A percentile compares a stretch with the other conserved stretches of the same genome.
Evolutionary conservation across 2,113 vertebrate species (phyloP).

Genomic region (Xenopus tropicalis): UCB_Xtro_10.0 CM004447.2:18631001-18631500

Average conservation of each 20-base stretch:
- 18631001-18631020: too few species aligned
- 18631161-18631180: too few species aligned
- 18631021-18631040: too few species aligned
- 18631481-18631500: slow-evolving; percentile 54
- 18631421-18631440: slow-evolving; percentile 51
- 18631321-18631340: too few species aligned
- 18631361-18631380: slow-evolving; percentile 53
- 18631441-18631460: slow-evolving; percentile 46
- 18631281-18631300: slow-evolving; percentile 47
- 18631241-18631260: slow-evolving; percentile 37
- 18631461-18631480: slow-evolving; percentile 47
- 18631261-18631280: slow-evolving; percentile 44
- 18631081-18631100: too few species aligned
- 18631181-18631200: too few species aligned
- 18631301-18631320: slow-evolving; percentile 24
- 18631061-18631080: too few species aligned
- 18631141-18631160: too few species aligned
- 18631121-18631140: too few species aligned
- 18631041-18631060: too few species aligned
- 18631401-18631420: slow-evolving; percentile 46
- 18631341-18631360: slow-evolving; percentile 48
- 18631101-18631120: too few species aligned
- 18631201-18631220: too few species aligned
- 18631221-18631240: slow-evolving; percentile 13
- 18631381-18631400: slow-evolving; percentile 53